Conservation (phyloP, 2,797 vertebrate species). For the Manis crassicaudata region DNA sequence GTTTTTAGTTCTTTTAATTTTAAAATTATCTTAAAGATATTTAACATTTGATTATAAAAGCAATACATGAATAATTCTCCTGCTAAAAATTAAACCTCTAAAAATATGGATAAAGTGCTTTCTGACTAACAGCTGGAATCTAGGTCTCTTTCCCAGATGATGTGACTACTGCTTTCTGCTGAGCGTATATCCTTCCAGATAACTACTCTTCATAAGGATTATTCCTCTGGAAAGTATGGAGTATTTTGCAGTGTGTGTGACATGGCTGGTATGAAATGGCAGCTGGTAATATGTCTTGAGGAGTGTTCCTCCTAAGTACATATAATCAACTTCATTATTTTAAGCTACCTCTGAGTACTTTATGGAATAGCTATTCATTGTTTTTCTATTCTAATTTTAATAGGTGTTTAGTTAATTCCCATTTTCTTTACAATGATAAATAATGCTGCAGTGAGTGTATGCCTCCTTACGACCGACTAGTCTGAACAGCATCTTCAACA, state of each 20-base stretch:
- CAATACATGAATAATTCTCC: not conserved
- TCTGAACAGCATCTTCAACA: not conserved
- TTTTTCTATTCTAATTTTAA: conserved; percentile 19
- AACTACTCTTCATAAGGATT: not conserved
- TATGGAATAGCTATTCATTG: not conserved
- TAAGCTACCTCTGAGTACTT: conserved; percentile 12
- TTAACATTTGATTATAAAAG: not conserved
- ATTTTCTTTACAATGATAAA: not conserved
- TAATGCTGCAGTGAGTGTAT: not conserved
- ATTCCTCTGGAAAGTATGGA: not conserved
- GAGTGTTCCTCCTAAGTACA: not conserved
- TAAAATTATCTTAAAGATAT: conserved; percentile 2
- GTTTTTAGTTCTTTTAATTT: not conserved
- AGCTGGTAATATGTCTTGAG: no score
- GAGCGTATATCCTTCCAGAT: not conserved
- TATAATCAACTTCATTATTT: conserved; percentile 26
- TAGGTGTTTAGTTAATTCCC: not conserved
- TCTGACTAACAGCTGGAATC: not conserved
- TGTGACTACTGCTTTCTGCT: not conserved
- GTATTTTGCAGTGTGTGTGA: not conserved
- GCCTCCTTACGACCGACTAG: not conserved
- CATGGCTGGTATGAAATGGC: not conserved
- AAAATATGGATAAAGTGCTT: not conserved
- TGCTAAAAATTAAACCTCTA: conserved; percentile 6
- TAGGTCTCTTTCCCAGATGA: not conserved